Evolutionary conservation across 2,113 vertebrate species (phyloP), one percentile per base, ranked within the genome.

Genomic region (Philantomba maxwellii): DNA sequence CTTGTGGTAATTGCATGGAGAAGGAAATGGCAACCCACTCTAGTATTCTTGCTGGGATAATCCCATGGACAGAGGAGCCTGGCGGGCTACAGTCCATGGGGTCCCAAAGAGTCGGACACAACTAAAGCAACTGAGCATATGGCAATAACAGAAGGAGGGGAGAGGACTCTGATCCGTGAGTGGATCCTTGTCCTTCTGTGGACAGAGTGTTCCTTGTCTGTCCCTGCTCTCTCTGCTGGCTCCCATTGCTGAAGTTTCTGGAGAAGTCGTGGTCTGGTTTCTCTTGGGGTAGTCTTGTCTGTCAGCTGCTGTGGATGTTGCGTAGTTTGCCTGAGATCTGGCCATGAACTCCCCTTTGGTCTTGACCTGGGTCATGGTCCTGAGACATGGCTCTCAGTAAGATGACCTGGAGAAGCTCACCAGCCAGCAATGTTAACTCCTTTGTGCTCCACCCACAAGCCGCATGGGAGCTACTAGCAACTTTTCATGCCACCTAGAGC

Each of bases 61-160:
- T 43, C 36, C 23, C 39, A 2, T 14, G 70, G 36, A 75, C 23
- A 43, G 70, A 75, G 70, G 23, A 43, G 70, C 12, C 39, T 15
- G 39, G 70, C 0, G 3, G 36, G 70, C 70, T 26, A 43, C 36
- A 11, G 9, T 39, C n/a, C n/a, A 25, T 26, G 23, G 6, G 36
- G 36, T 75, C 70, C 6, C 36, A 75, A 75, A 75, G 70, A 73
- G 12, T 4, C 0, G 2, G 12, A 43, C 39, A 26, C 0, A 2
- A 75, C 70, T 75, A 43, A 26, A 26, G 39, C n/a, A 70, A 12
- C n/a, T 26, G 70, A 75, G 39, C 36, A 26, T 82, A 12, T 55
- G 66, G 30, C n/a, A 43, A 11, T 17, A 26, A 13, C 6, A 19
- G 7, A 49, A 21, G 12, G 2, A 47, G n/a, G 11, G 8, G n/a